Evolutionary conservation across 1,140 invertebrate genomes (phyloP).

Genomic region (Brachionus manjavacas): DNA sequence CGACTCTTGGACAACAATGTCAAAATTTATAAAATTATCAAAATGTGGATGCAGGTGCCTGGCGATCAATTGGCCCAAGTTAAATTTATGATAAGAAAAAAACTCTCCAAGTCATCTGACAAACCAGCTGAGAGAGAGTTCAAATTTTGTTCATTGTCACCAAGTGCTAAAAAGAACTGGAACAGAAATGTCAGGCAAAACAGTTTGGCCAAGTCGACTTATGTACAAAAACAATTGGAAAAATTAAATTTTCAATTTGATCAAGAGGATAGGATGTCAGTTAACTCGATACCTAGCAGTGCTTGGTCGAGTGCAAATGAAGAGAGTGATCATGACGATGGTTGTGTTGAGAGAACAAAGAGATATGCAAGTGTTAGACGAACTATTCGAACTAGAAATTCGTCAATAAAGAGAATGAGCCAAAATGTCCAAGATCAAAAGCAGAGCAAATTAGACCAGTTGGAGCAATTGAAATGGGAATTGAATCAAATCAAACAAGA

Average conservation of each 20-base stretch:
- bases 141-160: neutral
- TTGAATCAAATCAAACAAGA: neutral
- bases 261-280: neutral
- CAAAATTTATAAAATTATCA: conserved; percentile 33
- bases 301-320: neutral
- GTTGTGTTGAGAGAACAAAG: neutral
- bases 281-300: neutral
- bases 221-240: conserved; percentile 25
- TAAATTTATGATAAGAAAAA: conserved; percentile 33
- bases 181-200: neutral
- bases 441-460: neutral
- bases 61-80: conserved; percentile 27
- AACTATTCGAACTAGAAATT: neutral
- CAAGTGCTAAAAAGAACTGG: conserved; percentile 4
- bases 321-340: neutral
- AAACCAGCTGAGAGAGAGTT: neutral
- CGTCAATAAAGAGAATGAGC: neutral
- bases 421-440: neutral
- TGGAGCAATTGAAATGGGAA: neutral
- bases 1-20: conserved; percentile 34
- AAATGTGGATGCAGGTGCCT: conserved; percentile 29
- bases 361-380: conserved; percentile 22
- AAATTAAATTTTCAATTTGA: neutral
- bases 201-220: neutral
- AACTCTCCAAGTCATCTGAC: neutral